Evolutionary conservation across 1,140 invertebrate genomes (phyloP), one percentile per base, ranked within the genome.

Genomic region (Venturia canescens): DNA sequence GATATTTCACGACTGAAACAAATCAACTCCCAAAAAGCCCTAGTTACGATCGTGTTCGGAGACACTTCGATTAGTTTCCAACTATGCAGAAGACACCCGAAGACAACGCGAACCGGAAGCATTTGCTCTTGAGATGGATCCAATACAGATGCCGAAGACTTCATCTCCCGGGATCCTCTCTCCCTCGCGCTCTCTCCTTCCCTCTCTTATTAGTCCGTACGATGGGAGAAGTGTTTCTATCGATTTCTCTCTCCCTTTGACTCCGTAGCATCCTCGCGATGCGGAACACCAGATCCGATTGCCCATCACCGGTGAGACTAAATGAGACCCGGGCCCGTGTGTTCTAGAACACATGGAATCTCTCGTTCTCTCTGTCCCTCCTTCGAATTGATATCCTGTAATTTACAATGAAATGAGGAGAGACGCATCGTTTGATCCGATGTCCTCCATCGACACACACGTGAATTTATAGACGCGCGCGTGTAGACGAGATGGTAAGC

Each of bases 391-490:
- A 69, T 69, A 69, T 69, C 66, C 66, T 69, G 66, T 69, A 69
- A 69, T 69, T 69, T 69, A 69, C 66, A 69, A 69, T 69, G 29
- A 21, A 69, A 69, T 29, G 3, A 69, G 66, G 66, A 69, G 66
- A 69, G 29, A 69, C 29, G 66, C 66, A 69, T 69, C 29, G 66
- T 69, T 34, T 69, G 29, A 15, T 18, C 27, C 26, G n/a, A 69
- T 31, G 4, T 69, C 3, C 27, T 18, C 29, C 23, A 15, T 29
- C 60, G 1, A 4, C 26, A 26, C 1, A 53, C 60, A 27, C 27
- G 23, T 13, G 27, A 5, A 3, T 23, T 23, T 26, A 63, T 63
- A n/a, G 11, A 63, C 60, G 4, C 7, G n/a, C 3, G 23, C 16
- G 27, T 63, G 23, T 23, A 27, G 18, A 63, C 60, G 60, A 63